phyloP scores from a whole-genome alignment of 2,113 vertebrate species.

The Bufo gargarizans region DNA sequence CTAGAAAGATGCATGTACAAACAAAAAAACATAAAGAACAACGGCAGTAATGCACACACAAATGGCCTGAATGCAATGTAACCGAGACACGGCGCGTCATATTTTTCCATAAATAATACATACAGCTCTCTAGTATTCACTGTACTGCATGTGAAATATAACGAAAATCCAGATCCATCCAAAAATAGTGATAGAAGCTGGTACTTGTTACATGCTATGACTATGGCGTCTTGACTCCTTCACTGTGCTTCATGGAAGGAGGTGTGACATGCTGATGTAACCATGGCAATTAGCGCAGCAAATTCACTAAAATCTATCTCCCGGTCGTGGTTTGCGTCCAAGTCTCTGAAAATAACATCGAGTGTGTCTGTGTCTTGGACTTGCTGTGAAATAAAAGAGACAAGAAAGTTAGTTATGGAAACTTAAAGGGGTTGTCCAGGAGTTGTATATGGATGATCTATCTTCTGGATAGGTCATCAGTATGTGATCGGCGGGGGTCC shows the following conservation, averaged over 20 bases:
- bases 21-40: too few species aligned
- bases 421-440: too few species aligned
- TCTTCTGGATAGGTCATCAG: too few species aligned
- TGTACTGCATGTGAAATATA: too few species aligned
- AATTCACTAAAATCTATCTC: conserved; percentile 77
- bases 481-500: too few species aligned
- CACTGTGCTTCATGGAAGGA: conserved; percentile 31
- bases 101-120: neutral
- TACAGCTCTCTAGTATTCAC: neutral
- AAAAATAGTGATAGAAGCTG: too few species aligned
- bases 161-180: too few species aligned
- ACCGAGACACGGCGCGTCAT: neutral
- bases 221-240: neutral
- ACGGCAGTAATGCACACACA: too few species aligned
- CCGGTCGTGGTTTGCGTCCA: conserved; percentile 73
- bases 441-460: too few species aligned
- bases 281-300: conserved; percentile 72
- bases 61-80: too few species aligned
- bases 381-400: conserved; percentile 63
- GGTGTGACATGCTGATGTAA: conserved; percentile 71
- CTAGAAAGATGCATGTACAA: too few species aligned
- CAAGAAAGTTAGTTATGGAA: neutral
- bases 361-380: conserved; percentile 69
- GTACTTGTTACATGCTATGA: conserved; percentile 1
- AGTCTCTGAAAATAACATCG: conserved; percentile 70